Conservation (phyloP, 2,888 invertebrate genomes). For the Machimus atricapillus region DNA sequence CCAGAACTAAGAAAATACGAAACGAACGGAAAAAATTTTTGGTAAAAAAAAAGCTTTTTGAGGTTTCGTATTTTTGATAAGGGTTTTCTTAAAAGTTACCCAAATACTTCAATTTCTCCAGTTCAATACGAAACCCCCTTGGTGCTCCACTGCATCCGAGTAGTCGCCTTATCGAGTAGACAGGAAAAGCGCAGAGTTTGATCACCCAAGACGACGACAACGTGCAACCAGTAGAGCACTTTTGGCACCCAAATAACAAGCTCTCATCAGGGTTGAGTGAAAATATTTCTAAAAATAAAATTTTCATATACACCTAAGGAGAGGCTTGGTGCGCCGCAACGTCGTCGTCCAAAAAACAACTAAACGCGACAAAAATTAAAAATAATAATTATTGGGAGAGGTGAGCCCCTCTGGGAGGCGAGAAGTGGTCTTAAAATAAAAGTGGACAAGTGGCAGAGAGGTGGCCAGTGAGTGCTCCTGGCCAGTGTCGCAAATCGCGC, state of each 20-base stretch:
- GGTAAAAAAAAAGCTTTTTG: background rate
- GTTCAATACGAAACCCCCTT: background rate
- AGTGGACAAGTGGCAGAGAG: background rate
- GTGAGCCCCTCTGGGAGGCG: background rate
- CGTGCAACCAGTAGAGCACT: conserved; percentile 10
- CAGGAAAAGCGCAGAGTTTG: conserved; percentile 10
- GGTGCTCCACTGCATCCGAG: background rate
- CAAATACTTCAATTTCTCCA: background rate
- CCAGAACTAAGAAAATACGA: background rate
- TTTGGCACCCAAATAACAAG: conserved; percentile 34
- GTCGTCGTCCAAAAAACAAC: conserved; percentile 13
- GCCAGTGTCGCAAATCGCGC: background rate
- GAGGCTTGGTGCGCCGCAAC: background rate
- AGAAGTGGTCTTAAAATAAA: conserved; percentile 13
- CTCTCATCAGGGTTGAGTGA: conserved; percentile 29
- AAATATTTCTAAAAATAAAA: conserved; percentile 35
- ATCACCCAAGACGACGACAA: conserved; percentile 19
- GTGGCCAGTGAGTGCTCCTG: background rate
- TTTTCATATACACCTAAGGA: conserved; percentile 2
- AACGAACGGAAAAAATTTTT: background rate
- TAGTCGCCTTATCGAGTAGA: background rate
- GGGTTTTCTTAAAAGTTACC: background rate
- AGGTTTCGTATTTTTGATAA: background rate
- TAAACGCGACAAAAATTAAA: conserved; percentile 30
- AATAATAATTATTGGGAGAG: conserved; percentile 14